Base-by-base conservation (phyloP, 2,888 invertebrate species). In the Panopea generosa region DNA sequence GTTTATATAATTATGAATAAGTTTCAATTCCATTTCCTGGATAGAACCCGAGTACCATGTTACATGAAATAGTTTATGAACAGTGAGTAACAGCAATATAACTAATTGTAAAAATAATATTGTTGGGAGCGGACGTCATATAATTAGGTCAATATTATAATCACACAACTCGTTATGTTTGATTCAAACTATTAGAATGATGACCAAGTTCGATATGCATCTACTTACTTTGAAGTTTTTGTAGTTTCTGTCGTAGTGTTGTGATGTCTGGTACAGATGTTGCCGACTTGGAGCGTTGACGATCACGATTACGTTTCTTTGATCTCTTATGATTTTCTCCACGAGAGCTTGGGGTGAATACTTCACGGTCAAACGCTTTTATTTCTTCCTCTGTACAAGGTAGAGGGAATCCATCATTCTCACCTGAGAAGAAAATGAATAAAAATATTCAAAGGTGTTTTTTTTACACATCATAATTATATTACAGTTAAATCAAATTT, bases 351-450 rank as follows among this genome's bases (percentile, higher is more conserved):
- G 75, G 77, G 38, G 69, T 67, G 77, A 88, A 84, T 18, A 84
- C 75, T 47, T 82, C 74, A 14, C 75, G 68, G 66, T 89, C 89
- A 82, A 88, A 87, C 3, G 82, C 79, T 16, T 77, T 78, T 38
- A 88, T 60, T 62, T 88, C 87, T 18, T 85, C 84, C 24, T 82
- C 77, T 9, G 86, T 86, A 11, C 84, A 86, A 0, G 89, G 87
- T 24, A 87, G 40, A 1, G 89, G 89, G 67, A 89, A 89, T 14
- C 86, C 88, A 75, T 89, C 89, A 72, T 86, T 87, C 47, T 84
- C 82, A 59, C 71, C 86, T 87, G 80, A 43, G 22, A 22, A 43
- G 7, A 57, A 16, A 14, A 18, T 33, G 4, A 9, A 20, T 9
- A 18, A 49, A 40, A 40, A 11, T 40, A 11, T 40, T 11, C 40